Percentiles rank a stretch among this genome's conserved stretches.
These are phyloP conservation scores for Barbus barbus DNA, from an alignment of 2,113 vertebrate species.

Conservation along the genomic window DNA sequence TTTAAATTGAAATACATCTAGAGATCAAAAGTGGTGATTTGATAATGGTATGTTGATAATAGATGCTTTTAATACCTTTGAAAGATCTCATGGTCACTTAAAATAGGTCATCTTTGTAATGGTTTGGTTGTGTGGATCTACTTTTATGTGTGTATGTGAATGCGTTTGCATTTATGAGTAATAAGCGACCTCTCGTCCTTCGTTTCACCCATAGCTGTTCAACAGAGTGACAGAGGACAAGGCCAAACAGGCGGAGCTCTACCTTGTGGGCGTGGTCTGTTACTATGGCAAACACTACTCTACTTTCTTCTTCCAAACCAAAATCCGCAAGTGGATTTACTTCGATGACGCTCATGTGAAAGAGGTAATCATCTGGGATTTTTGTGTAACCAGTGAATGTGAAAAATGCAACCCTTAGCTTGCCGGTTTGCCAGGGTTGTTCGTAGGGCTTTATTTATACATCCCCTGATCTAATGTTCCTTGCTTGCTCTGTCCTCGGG, in stretches of 20 bases:
- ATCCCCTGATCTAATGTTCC: constrained; percentile 22
- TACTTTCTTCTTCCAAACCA: constrained; percentile 97
- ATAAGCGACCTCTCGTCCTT: not conserved
- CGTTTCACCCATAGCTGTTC: constrained; percentile 76
- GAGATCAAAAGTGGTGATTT: not conserved
- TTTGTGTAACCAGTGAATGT: not conserved
- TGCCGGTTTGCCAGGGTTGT: not conserved
- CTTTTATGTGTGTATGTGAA: constrained; percentile 14
- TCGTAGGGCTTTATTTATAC: not conserved
- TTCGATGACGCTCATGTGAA: constrained; percentile 97
- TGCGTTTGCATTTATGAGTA: not conserved
- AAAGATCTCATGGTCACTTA: not conserved
- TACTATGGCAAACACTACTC: constrained; percentile 98
- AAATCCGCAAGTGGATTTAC: constrained; percentile 97
- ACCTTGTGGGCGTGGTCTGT: constrained; percentile 98
- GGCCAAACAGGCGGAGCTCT: constrained; percentile 91
- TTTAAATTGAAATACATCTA: not conserved
- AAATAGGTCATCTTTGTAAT: not conserved
- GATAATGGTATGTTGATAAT: not conserved
- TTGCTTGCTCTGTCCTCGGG: constrained; percentile 11
- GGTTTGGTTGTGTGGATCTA: not conserved
- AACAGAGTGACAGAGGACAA: constrained; percentile 95
- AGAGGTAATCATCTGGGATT: constrained; percentile 79
- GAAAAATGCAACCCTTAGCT: not conserved
- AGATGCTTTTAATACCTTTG: not conserved